Percentiles rank a stretch among this genome's conserved stretches.
Evolutionary conservation across 2,888 invertebrate genomes (phyloP).

Genomic region (Plagodis pulveraria): DNA sequence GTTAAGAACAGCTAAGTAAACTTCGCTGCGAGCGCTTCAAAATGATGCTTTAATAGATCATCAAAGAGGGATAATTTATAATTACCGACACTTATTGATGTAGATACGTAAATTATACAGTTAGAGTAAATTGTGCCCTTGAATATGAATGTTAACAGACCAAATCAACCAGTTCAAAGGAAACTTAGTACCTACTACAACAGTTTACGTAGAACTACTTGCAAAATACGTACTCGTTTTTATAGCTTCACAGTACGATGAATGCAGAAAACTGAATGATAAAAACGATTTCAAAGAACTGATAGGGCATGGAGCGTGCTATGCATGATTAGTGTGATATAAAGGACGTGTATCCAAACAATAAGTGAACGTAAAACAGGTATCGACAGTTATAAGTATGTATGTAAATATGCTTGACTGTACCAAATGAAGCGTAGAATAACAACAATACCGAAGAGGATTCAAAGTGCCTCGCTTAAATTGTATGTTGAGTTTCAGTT

Average conservation of each 20-base stretch:
- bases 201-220: background rate
- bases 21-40: no score
- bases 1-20: no score
- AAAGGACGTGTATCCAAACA: slow-evolving; percentile 17
- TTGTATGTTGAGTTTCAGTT: slow-evolving; percentile 43
- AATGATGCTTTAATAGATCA: no score
- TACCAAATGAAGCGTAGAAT: slow-evolving; percentile 58
- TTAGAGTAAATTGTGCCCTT: slow-evolving; percentile 2
- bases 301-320: slow-evolving; percentile 58
- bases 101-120: no score
- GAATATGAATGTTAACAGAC: slow-evolving; percentile 6
- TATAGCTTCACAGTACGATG: slow-evolving; percentile 39
- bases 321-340: slow-evolving; percentile 59
- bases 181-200: background rate
- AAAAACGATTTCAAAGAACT: slow-evolving; percentile 52
- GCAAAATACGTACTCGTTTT: slow-evolving; percentile 19
- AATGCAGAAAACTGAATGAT: slow-evolving; percentile 35
- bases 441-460: slow-evolving; percentile 40
- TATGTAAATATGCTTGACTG: slow-evolving; percentile 63
- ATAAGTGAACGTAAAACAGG: background rate
- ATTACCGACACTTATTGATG: no score
- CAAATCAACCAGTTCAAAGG: slow-evolving; percentile 6
- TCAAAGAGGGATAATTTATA: no score
- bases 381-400: background rate
- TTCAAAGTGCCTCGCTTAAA: slow-evolving; percentile 53